Percentiles rank a stretch among this genome's conserved stretches.
phyloP scores from a whole-genome alignment of 2,113 vertebrate genomes.

The Megaceryle maxima region DNA sequence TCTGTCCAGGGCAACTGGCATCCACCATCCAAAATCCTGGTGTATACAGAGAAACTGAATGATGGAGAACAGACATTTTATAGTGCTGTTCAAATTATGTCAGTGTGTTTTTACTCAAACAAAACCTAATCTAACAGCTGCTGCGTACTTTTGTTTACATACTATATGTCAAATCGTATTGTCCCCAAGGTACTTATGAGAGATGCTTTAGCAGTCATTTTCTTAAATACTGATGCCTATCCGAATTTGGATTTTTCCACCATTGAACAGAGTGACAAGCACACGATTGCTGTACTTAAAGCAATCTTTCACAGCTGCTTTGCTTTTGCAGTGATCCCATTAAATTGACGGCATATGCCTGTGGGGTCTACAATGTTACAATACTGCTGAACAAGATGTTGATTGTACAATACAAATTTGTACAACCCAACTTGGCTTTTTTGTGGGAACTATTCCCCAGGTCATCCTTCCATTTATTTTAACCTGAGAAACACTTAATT shows the following conservation, averaged over 20 bases:
- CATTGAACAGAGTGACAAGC: conserved; percentile 88
- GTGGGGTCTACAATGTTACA: conserved; percentile 71
- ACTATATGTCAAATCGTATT: conserved; percentile 76
- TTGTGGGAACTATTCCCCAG: neutral
- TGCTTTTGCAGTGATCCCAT: conserved; percentile 79
- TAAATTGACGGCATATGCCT: conserved; percentile 81
- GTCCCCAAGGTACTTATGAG: conserved; percentile 78
- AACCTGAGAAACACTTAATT: conserved; percentile 47
- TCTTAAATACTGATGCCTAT: conserved; percentile 88
- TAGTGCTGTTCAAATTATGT: conserved; percentile 16
- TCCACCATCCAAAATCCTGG: neutral
- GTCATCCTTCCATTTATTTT: conserved; percentile 2
- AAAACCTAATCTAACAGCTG: conserved; percentile 79
- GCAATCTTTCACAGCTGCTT: conserved; percentile 87
- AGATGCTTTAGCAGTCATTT: conserved; percentile 84
- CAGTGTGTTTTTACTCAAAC: conserved; percentile 65
- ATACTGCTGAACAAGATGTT: conserved; percentile 67
- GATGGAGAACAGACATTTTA: neutral
- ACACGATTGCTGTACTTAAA: conserved; percentile 87
- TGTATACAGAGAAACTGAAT: conserved; percentile 8
- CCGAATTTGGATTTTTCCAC: conserved; percentile 81
- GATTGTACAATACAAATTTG: conserved; percentile 62
- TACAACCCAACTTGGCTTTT: conserved; percentile 59
- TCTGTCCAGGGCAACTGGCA: neutral
- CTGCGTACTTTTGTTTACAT: conserved; percentile 78